These are phyloP conservation scores for Aythya baeri DNA, from an alignment of 2,113 vertebrate species.

Conservation along the genomic window DNA sequence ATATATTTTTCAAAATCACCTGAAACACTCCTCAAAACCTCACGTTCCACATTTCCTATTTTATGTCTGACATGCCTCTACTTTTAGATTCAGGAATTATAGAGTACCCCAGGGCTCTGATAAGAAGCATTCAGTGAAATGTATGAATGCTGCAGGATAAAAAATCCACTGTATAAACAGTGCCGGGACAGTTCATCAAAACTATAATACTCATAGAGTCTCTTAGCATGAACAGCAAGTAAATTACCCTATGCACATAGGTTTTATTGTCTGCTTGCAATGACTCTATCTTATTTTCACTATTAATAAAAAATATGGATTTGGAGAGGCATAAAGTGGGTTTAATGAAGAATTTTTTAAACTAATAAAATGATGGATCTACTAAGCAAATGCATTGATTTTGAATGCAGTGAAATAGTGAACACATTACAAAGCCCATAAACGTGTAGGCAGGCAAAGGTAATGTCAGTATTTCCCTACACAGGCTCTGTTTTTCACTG, in stretches of 20 bases:
- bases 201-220: not conserved
- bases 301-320: slow-evolving; percentile 54
- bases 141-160: not conserved
- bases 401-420: not conserved
- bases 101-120: not conserved
- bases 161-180: slow-evolving; percentile 1
- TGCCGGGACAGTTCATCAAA: not conserved
- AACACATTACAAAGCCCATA: not conserved
- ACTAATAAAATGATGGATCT: slow-evolving; percentile 31
- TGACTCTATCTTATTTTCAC: slow-evolving; percentile 29
- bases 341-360: slow-evolving; percentile 26
- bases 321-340: slow-evolving; percentile 8
- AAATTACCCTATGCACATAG: not conserved
- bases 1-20: slow-evolving; percentile 27
- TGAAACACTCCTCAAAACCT: slow-evolving; percentile 8
- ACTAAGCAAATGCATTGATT: slow-evolving; percentile 17
- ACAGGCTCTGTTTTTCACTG: slow-evolving; percentile 15
- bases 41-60: not conserved
- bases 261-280: slow-evolving; percentile 19
- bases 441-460: not conserved
- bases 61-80: not conserved
- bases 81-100: slow-evolving; percentile 4
- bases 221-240: slow-evolving; percentile 34
- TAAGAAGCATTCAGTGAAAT: not conserved
- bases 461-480: slow-evolving; percentile 15